Conservation (phyloP, 1,140 invertebrate species). For the Proctacanthus coquilletti region DNA sequence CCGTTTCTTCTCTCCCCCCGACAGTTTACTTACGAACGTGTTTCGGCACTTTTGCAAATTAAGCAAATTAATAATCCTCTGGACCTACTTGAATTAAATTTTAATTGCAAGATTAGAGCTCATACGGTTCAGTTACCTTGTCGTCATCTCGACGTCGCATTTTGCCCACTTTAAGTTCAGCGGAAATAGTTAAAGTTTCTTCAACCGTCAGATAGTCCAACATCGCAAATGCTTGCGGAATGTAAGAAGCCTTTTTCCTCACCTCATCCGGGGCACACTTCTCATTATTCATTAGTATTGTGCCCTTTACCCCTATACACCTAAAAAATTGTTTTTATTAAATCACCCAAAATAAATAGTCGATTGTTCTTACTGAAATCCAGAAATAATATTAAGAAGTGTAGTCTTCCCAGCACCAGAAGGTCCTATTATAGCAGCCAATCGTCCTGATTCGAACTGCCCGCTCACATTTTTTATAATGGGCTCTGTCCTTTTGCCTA, state of each 20-base stretch:
- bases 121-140: too few relatives aligned
- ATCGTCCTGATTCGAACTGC: slow-evolving; percentile 37
- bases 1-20: slow-evolving; percentile 73
- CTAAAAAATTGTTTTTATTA: too few relatives aligned
- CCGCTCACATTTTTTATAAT: slow-evolving; percentile 43
- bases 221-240: slow-evolving; percentile 53
- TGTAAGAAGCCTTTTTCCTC: slow-evolving; percentile 45
- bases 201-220: slow-evolving; percentile 42
- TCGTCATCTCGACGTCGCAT: too few relatives aligned
- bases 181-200: slow-evolving; percentile 47
- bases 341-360: too few relatives aligned
- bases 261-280: too few relatives aligned
- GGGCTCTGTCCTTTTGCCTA: too few relatives aligned
- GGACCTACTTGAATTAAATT: slow-evolving; percentile 30
- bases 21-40: slow-evolving; percentile 48
- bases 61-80: slow-evolving; percentile 38
- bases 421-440: slow-evolving; percentile 65
- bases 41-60: slow-evolving; percentile 41
- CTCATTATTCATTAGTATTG: slow-evolving; percentile 59
- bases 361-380: slow-evolving; percentile 31
- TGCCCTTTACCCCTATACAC: slow-evolving; percentile 35
- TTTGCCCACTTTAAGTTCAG: slow-evolving; percentile 43
- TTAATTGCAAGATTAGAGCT: too few relatives aligned
- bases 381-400: slow-evolving; percentile 46
- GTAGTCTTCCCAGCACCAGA: slow-evolving; percentile 74